phyloP scores from a whole-genome alignment of 2,797 vertebrate genomes.

The Lutjanus argentimaculatus region DNA sequence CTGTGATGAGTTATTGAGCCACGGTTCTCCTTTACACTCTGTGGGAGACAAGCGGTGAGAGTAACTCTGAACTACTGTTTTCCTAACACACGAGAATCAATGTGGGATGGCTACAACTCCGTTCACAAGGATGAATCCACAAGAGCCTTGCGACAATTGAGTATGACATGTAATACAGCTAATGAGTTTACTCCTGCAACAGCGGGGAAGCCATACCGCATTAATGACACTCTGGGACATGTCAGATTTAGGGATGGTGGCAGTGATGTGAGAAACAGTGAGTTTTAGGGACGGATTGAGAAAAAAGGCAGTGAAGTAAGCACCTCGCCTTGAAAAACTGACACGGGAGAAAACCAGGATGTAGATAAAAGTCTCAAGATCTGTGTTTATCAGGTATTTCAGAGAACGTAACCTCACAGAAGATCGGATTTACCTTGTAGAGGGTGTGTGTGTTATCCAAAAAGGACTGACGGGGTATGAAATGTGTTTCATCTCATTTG shows the following conservation, averaged over 20 bases:
- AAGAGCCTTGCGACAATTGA: constrained; percentile 18
- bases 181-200: constrained; percentile 43
- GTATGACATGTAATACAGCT: constrained; percentile 35
- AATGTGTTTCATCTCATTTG: background rate
- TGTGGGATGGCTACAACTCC: constrained; percentile 36
- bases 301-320: constrained; percentile 65
- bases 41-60: constrained; percentile 56
- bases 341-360: constrained; percentile 30
- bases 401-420: constrained; percentile 9
- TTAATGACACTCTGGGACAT: constrained; percentile 22
- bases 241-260: constrained; percentile 37
- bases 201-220: constrained; percentile 23
- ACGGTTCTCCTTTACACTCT: constrained; percentile 59
- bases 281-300: constrained; percentile 39
- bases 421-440: constrained; percentile 27
- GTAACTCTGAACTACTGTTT: constrained; percentile 72
- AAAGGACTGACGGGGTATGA: background rate
- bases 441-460: constrained; percentile 2
- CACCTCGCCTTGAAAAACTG: constrained; percentile 50
- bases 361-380: constrained; percentile 21
- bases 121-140: constrained; percentile 36
- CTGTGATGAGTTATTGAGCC: constrained; percentile 77
- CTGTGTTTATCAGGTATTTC: constrained; percentile 23
- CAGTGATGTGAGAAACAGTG: constrained; percentile 58
- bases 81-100: constrained; percentile 60